phyloP scores from a whole-genome alignment of 1,140 invertebrate species.

The Riptortus pedestris region DNA sequence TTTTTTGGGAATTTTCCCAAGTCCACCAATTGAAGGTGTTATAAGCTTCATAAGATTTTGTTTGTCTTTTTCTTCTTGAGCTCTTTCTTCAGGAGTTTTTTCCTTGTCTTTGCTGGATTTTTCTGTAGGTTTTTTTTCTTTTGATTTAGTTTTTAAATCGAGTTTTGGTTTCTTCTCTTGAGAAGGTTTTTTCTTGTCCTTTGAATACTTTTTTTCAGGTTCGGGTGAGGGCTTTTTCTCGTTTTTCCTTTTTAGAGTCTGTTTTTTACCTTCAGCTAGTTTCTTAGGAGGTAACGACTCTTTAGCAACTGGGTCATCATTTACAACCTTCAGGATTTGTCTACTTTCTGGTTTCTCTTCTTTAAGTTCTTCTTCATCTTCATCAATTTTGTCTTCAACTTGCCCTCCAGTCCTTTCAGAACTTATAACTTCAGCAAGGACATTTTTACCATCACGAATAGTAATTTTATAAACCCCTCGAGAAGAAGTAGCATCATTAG shows the following conservation, averaged over 20 bases:
- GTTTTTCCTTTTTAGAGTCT: conserved; percentile 22
- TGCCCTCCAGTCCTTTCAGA: conserved; percentile 29
- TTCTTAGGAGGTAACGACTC: not conserved
- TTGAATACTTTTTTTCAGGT: conserved; percentile 28
- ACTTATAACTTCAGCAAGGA: conserved; percentile 51
- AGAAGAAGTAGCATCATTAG: conserved; percentile 20
- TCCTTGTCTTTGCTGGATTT: conserved; percentile 38
- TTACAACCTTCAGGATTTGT: not conserved
- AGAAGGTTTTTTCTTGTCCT: conserved; percentile 32
- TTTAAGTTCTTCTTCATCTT: not conserved
- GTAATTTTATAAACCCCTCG: conserved; percentile 52
- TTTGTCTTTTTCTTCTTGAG: conserved; percentile 55
- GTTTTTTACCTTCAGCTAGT: not conserved
- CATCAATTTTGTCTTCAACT: conserved; percentile 22
- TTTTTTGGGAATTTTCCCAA: conserved; percentile 68
- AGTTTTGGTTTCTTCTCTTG: conserved; percentile 28
- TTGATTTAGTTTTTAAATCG: conserved; percentile 30
- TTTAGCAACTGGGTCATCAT: conserved; percentile 4
- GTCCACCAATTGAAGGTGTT: conserved; percentile 50
- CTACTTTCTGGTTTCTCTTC: not conserved
- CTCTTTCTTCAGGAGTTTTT: conserved; percentile 33
- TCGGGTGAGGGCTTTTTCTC: conserved; percentile 11
- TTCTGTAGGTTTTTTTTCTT: conserved; percentile 37
- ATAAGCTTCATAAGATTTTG: conserved; percentile 53
- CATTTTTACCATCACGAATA: conserved; percentile 60